phyloP scores from a whole-genome alignment of 2,113 vertebrate genomes.

The Pseudolaguvia tuberculata region DNA sequence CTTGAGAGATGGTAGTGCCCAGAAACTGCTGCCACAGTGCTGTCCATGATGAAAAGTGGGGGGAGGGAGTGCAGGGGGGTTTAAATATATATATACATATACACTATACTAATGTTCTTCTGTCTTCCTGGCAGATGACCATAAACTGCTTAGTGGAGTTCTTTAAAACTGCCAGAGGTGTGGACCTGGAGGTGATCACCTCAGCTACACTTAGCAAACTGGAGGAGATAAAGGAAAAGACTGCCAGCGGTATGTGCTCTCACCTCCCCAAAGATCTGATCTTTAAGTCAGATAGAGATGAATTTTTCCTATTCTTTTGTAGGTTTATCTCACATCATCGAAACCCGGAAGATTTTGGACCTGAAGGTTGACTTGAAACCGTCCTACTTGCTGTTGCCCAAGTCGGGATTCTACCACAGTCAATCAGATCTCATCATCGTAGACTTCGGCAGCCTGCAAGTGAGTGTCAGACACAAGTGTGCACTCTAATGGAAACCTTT shows the following conservation, averaged over 20 bases:
- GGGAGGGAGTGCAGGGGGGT: too few relatives aligned
- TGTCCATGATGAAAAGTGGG: too few relatives aligned
- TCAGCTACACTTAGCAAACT: conserved; percentile 88
- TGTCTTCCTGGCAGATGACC: conserved; percentile 69
- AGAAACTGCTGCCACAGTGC: too few relatives aligned
- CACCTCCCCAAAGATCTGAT: background rate
- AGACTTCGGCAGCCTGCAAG: conserved; percentile 91
- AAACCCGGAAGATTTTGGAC: conserved; percentile 88
- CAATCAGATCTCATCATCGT: conserved; percentile 82
- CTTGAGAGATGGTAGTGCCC: too few relatives aligned
- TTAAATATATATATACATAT: too few relatives aligned
- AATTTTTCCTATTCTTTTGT: background rate
- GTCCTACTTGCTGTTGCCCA: conserved; percentile 87
- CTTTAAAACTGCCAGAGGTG: conserved; percentile 78
- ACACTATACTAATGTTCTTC: background rate
- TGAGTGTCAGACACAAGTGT: conserved; percentile 48
- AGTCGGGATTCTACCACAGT: conserved; percentile 77
- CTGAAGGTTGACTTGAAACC: conserved; percentile 86
- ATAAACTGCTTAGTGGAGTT: conserved; percentile 88
- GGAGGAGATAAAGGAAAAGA: conserved; percentile 95
- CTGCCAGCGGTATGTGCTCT: conserved; percentile 74
- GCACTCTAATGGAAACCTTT: background rate
- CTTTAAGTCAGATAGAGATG: background rate
- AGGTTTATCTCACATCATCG: conserved; percentile 92
- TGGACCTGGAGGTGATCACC: conserved; percentile 87